Evolutionary conservation across 2,888 invertebrate genomes (phyloP).

Genomic region (Lysandra coridon): DNA sequence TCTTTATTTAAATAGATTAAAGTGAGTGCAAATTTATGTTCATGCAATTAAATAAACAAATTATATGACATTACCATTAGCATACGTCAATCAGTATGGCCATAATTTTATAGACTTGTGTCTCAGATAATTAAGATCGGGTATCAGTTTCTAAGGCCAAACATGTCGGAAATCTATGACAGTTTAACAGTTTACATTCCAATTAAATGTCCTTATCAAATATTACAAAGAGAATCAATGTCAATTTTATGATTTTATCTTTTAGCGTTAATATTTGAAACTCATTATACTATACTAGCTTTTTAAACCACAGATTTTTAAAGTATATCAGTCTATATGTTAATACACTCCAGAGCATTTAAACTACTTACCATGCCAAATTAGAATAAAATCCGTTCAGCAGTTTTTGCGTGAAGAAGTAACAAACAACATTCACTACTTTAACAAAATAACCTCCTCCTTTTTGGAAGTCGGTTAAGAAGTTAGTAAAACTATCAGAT

Average conservation of each 20-base stretch:
- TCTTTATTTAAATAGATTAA: not conserved
- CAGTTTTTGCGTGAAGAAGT: not conserved
- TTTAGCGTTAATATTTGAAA: too few relatives aligned
- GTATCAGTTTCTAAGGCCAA: not conserved
- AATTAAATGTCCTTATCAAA: not conserved
- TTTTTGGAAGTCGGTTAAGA: too few relatives aligned
- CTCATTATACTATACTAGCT: too few relatives aligned
- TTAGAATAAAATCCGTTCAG: not conserved
- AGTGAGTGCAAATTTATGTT: not conserved
- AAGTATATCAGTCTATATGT: too few relatives aligned
- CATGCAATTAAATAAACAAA: conserved; percentile 15
- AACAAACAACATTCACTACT: not conserved
- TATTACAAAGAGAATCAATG: not conserved
- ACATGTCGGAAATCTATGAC: not conserved
- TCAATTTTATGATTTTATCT: too few relatives aligned
- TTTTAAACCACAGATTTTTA: too few relatives aligned
- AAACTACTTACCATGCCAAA: not conserved
- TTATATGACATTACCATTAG: not conserved
- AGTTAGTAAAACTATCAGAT: not conserved
- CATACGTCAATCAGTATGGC: conserved; percentile 10
- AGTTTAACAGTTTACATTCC: conserved; percentile 8
- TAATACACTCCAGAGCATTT: too few relatives aligned
- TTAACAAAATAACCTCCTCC: not conserved
- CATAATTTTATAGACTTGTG: not conserved
- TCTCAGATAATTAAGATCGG: conserved; percentile 14